phyloP scores from a whole-genome alignment of 2,888 invertebrate genomes.

The Chorisops tibialis region DNA sequence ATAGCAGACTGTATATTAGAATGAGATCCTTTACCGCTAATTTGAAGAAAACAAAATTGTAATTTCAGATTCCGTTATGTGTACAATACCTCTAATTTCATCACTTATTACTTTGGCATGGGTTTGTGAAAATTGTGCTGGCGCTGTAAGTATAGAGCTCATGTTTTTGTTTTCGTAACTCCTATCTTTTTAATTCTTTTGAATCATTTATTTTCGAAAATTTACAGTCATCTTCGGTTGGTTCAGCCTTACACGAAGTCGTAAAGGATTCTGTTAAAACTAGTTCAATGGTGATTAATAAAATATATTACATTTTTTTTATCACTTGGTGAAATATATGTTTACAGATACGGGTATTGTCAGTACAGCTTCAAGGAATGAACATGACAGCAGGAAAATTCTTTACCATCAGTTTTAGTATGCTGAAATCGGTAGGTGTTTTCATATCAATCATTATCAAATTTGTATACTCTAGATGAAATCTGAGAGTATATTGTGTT shows the following conservation, averaged over 20 bases:
- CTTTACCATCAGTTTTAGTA: constrained; percentile 13
- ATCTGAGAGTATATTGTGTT: too few relatives aligned
- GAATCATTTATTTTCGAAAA: too few relatives aligned
- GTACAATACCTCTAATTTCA: constrained; percentile 9
- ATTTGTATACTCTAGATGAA: too few relatives aligned
- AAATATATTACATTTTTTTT: too few relatives aligned
- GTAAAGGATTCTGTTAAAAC: not conserved
- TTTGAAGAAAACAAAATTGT: too few relatives aligned
- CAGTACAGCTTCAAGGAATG: not conserved
- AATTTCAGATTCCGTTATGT: constrained; percentile 16
- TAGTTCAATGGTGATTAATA: not conserved
- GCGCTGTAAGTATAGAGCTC: constrained; percentile 2
- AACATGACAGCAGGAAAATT: constrained; percentile 16
- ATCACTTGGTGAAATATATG: too few relatives aligned
- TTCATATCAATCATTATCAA: not conserved
- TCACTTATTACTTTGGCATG: constrained; percentile 4
- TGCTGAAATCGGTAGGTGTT: constrained; percentile 1
- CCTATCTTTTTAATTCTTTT: too few relatives aligned
- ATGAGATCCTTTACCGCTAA: too few relatives aligned
- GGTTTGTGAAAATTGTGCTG: constrained; percentile 14
- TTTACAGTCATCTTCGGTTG: not conserved
- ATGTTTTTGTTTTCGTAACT: too few relatives aligned
- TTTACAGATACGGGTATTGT: constrained; percentile 7
- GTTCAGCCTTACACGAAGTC: constrained; percentile 7
- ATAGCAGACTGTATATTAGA: too few relatives aligned